Evolutionary conservation across 1,140 invertebrate genomes (phyloP), one percentile per base, ranked within the genome.

Genomic region (Galleria mellonella): DNA sequence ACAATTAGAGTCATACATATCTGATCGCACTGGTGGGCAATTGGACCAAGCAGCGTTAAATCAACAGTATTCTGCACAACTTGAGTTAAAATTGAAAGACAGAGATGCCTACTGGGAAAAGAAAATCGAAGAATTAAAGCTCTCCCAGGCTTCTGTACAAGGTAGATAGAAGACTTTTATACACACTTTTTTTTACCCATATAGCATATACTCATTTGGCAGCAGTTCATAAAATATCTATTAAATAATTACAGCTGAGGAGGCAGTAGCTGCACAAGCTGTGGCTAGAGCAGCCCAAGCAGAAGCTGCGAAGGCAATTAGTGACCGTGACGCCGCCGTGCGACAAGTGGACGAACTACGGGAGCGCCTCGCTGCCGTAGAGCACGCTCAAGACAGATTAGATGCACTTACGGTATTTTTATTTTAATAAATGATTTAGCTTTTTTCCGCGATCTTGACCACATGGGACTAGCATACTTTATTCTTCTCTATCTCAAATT

Each of bases 251-350:
- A 55, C 40, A 86, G 83, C 83, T 32, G 82, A 85, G 48, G 85
- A 87, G 53, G 83, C 83, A 33, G 56, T 75, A 2, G 85, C 83
- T n/a, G 92, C 92, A 0, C 78, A 86, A 45, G 56, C 75, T n/a
- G 81, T 86, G 28, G 83, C 83, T 9, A 62, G 85, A 0, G 72
- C 72, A 4, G 86, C 81, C 4, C 81, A 86, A 46, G 75, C 72
- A 0, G 74, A 86, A 39, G 75, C 76, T 6, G 63, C 67, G 7
- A 60, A 66, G 27, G 73, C 75, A 0, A 59, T 55, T 1, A 53
- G 41, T 4, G 76, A 75, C 28, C 54, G 79, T 15, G 79, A 85
- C 12, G 33, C 58, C 1, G 71, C 75, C 5, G 59, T 72, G 11
- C 72, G 61, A 46, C 76, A 72, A 15, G 48, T 83, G 2, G 53